Evolutionary conservation across 1,140 invertebrate species (phyloP).

Genomic region (Diabrotica undecimpunctata): DNA sequence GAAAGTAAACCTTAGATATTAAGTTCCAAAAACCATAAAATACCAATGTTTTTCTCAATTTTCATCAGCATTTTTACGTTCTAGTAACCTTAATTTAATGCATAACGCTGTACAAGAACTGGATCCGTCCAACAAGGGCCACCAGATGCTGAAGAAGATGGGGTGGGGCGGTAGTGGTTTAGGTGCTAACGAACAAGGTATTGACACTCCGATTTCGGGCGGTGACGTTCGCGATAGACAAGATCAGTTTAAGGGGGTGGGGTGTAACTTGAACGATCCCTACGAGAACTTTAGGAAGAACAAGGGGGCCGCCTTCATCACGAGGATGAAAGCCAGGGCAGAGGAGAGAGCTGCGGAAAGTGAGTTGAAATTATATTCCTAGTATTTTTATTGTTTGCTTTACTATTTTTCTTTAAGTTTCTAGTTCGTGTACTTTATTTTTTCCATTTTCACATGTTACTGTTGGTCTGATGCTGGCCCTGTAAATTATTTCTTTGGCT

Average conservation of each 20-base stretch:
- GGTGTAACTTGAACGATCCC: slow-evolving; percentile 86
- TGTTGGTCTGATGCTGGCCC: too few species aligned
- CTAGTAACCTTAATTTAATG: slow-evolving; percentile 30
- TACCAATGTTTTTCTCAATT: not conserved
- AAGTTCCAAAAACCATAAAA: too few species aligned
- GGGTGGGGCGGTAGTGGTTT: slow-evolving; percentile 85
- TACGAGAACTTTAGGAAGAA: slow-evolving; percentile 97
- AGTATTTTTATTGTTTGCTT: not conserved
- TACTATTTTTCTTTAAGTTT: not conserved
- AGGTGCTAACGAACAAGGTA: slow-evolving; percentile 89
- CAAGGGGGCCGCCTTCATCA: slow-evolving; percentile 94
- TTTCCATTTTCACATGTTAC: too few species aligned
- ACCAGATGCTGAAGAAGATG: slow-evolving; percentile 94
- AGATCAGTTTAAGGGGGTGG: slow-evolving; percentile 91
- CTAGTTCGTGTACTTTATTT: too few species aligned
- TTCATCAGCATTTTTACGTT: slow-evolving; percentile 19
- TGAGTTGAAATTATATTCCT: slow-evolving; percentile 28
- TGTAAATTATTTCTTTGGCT: too few species aligned
- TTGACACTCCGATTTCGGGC: slow-evolving; percentile 88
- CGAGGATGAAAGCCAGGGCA: slow-evolving; percentile 89
- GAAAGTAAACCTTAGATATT: too few species aligned
- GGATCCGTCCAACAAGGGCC: slow-evolving; percentile 89
- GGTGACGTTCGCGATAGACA: slow-evolving; percentile 86
- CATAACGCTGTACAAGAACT: slow-evolving; percentile 53
- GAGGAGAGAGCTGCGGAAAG: slow-evolving; percentile 68